Evolutionary conservation across 1,140 invertebrate species (phyloP), one percentile per base, ranked within the genome.

Genomic region (Copidosoma floridanum): DNA sequence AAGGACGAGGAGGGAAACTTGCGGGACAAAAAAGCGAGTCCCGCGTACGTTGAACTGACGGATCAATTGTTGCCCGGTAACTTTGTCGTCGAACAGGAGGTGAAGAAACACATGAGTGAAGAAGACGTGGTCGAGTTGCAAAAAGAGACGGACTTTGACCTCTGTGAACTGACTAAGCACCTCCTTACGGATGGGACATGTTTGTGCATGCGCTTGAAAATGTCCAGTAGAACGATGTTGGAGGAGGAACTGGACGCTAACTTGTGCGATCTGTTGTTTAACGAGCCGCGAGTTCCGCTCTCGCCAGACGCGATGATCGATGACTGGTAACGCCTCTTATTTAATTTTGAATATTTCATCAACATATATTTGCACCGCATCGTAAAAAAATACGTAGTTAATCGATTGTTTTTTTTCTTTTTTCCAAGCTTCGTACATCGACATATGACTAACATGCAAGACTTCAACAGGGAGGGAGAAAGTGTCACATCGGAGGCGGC

Each of bases 1-100:
- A 77, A 73, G 38, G 79, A 81, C 24, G 77, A 78, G 58, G 78
- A 81, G 27, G 76, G 75, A 12, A 75, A 75, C 43, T 72, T 64
- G 65, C 66, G 74, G 47, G 74, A 78, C 21, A 80, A 79, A 65
- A 74, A 69, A 47, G 65, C 65, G 0, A 74, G 76, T 61, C 73
- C 75, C 18, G 68, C 75, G 1, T 81, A 80, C 21, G 35, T 71
- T 3, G 77, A 81, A 46, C 64, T 81, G 24, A 29, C 72, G 20
- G 76, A 80, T 61, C 74, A 77, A 57, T 61, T 79, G 41, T 57
- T 81, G 27, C 38, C 66, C 2, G 66, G 67, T 3, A 70, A 75
- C 66, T 81, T 68, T 26, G 63, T 18, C 2, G 61, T 80, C 21
- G 75, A 73, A 35, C 72, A 80, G 63, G 75, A 79, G 61, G 27